Conservation (phyloP, 2,113 vertebrate genomes). For the Antennarius striatus region DNA sequence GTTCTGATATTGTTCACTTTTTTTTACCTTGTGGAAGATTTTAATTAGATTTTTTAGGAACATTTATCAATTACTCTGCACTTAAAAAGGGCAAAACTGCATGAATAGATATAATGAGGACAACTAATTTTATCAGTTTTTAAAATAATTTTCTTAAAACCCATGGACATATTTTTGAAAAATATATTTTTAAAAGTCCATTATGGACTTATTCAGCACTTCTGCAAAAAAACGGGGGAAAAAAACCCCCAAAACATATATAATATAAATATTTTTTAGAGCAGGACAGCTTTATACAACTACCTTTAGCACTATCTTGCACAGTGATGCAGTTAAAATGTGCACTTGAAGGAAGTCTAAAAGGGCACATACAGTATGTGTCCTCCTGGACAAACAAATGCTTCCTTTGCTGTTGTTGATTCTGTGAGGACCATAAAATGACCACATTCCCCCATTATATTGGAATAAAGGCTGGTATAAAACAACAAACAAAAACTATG, state of each 20-base stretch:
- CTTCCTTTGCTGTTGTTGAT: background rate
- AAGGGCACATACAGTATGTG: background rate
- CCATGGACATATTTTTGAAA: background rate
- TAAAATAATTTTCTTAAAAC: constrained; percentile 14
- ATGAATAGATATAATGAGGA: constrained; percentile 11
- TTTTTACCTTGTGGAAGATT: constrained; percentile 32
- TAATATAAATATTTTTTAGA: background rate
- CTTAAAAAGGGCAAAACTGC: constrained; percentile 15
- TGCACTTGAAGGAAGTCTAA: background rate
- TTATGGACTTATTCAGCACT: constrained; percentile 1
- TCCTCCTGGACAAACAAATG: background rate
- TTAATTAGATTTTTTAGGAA: constrained; percentile 46
- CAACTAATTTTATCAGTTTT: constrained; percentile 21
- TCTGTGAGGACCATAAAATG: background rate
- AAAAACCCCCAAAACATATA: background rate
- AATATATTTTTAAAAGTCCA: background rate
- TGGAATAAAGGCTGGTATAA: background rate
- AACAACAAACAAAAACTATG: background rate
- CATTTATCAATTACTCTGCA: constrained; percentile 22
- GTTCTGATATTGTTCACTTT: constrained; percentile 35
- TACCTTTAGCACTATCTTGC: background rate
- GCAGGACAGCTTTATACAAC: background rate
- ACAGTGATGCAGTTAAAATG: background rate
- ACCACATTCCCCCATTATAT: too few species aligned
- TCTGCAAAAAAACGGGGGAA: background rate